Base-by-base conservation (phyloP, 1,140 invertebrate species). In the Agrilus planipennis region DNA sequence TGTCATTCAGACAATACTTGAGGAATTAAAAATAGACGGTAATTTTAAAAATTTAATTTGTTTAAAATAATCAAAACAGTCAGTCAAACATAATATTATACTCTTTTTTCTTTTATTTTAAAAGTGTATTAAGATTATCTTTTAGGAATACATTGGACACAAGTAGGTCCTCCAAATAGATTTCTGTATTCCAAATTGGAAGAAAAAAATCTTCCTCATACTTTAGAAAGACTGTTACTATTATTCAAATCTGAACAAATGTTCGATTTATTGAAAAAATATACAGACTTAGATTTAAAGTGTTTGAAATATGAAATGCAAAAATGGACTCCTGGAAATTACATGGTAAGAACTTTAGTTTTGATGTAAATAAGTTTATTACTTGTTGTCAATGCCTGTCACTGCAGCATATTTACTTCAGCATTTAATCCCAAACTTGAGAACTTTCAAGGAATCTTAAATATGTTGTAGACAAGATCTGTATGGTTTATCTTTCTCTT, bases 271-370 rank as follows among this genome's bases (percentile, higher is more conserved):
- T 53, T 83, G 25, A 65, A 69, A 27, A 63, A 71, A 18, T 81
- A 75, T 45, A 81, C 79, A 0, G 78, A 78, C 43, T 62, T 82
- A 21, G 70, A 77, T 36, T 51, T 78, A 14, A 47, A 58, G 6
- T 62, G 63, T 0, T 60, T 70, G 60, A 60, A 63, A 45, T 58
- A 74, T 23, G 75, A 82, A 55, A 52, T 84, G 31, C 79, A 82
- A 56, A 71, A 72, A 45, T 82, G 79, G 79, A 62, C 62, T 1
- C 60, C 68, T 16, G 79, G 76, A 4, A 71, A 69, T 53, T 83
- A 81, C 46, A 74, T 73, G 0, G 61, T 77, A 45, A 59, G 57
- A 58, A 43, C 10, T n/a, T n/a, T n/a, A n/a, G n/a, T n/a, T n/a
- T n/a, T n/a, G n/a, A n/a, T n/a, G n/a, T 3, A 17, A 32, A 2